Percentiles rank a stretch among this genome's conserved stretches.
phyloP scores from a whole-genome alignment of 2,797 vertebrate species.

The Sebastes cheni region DNA sequence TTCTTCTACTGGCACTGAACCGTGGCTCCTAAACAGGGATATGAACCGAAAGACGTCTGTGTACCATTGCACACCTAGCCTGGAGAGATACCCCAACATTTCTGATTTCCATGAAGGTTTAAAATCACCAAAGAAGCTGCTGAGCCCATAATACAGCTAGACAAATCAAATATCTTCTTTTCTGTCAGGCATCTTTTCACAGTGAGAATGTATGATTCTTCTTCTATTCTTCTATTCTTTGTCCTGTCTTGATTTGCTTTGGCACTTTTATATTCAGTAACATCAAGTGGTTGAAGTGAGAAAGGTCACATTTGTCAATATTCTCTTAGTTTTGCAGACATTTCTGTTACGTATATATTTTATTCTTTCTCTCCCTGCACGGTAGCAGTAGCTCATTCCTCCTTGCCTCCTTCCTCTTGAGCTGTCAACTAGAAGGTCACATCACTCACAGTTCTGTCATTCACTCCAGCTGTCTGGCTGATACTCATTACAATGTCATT shows the following conservation, averaged over 20 bases:
- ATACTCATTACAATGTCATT: conserved; percentile 34
- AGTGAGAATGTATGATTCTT: neutral
- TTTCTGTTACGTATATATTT: neutral
- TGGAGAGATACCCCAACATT: no score
- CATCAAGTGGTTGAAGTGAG: neutral
- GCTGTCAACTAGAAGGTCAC: conserved; percentile 30
- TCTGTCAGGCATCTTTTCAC: neutral
- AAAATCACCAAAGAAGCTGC: neutral
- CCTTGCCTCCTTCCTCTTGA: neutral
- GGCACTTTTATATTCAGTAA: neutral
- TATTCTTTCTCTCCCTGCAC: neutral
- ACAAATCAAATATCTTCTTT: neutral
- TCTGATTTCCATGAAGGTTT: neutral
- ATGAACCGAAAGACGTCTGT: no score
- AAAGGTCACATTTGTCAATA: conserved; percentile 18
- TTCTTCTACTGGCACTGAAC: no score
- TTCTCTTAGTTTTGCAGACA: neutral
- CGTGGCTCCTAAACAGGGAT: neutral
- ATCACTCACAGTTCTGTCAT: conserved; percentile 20
- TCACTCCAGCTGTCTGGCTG: conserved; percentile 1
- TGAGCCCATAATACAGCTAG: neutral
- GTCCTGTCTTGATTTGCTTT: neutral
- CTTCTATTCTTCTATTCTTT: no score
- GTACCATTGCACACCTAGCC: no score
- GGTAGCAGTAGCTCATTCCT: neutral